Evolutionary conservation across 2,888 invertebrate species (phyloP), one percentile per base, ranked within the genome.

Genomic region (Andrena minutula): DNA sequence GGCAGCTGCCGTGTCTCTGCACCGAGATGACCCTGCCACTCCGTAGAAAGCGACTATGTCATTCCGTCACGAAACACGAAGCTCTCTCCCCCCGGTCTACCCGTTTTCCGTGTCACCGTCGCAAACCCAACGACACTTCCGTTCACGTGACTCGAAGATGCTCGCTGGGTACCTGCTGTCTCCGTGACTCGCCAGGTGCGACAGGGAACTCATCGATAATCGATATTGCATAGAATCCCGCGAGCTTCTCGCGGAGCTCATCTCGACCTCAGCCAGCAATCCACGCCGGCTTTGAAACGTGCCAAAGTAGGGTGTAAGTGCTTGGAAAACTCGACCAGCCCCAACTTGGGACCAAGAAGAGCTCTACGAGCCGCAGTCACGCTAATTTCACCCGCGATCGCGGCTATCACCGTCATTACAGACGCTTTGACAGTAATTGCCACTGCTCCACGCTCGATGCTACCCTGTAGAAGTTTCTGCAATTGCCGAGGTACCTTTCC

Each of bases 41-140:
- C 79, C 28, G 84, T 90, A 90, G 90, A 91, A 91, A 89, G 88
- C 86, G 85, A 76, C 82, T 80, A 88, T 90, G 89, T 89, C 88
- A 86, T 84, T 86, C 84, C 84, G 89, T 89, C 91, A 89, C 89
- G 91, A 89, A 87, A 90, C 84, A 41, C 41, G 41, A 41, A 16
- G 41, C 41, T 65, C 63, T 68, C 73, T 77, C 75, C 74, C 79
- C 79, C 20, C 23, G 41, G n/a, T 2, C 8, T 23, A 32, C 26
- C 66, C 35, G 70, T 73, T 77, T 77, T 77, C 63, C 85, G 71
- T 75, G 81, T 77, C 79, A 75, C 61, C 58, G 72, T 80, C 49
- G 71, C 28, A 32, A 56, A 30, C 58, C 20, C 64, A 26, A 41
- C 58, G n/a, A 2, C 41, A 84, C 76, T 85, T 86, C 81, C 86